A percentile compares a stretch with the other conserved stretches of the same genome.
Evolutionary conservation across 2,797 vertebrate species (phyloP).

Genomic region (Channallabes apus): DNA sequence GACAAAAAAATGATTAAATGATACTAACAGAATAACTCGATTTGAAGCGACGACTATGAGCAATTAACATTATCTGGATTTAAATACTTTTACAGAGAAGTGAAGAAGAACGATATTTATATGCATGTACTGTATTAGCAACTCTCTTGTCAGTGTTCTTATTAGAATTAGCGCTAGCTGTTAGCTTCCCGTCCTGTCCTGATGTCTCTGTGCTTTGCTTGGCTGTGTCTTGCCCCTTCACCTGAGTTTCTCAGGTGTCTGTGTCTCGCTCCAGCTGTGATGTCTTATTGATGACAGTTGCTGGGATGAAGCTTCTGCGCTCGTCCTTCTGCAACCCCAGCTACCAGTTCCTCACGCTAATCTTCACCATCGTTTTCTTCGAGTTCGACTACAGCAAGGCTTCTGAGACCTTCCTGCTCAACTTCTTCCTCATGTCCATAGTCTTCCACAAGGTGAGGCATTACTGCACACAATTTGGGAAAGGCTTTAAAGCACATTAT

Average conservation of each 20-base stretch:
- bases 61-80: not conserved
- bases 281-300: constrained; percentile 88
- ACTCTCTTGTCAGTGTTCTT: not conserved
- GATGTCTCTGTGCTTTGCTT: constrained; percentile 50
- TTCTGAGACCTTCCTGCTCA: constrained; percentile 93
- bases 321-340: constrained; percentile 92
- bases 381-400: constrained; percentile 86
- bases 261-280: constrained; percentile 81
- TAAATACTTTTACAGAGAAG: not conserved
- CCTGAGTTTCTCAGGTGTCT: constrained; percentile 61
- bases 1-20: not conserved
- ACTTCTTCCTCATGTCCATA: constrained; percentile 96
- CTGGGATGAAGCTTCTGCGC: constrained; percentile 95
- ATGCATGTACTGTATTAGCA: not conserved
- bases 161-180: constrained; percentile 4
- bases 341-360: constrained; percentile 88
- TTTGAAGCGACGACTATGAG: not conserved
- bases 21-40: not conserved
- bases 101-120: not conserved
- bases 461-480: not conserved
- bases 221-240: constrained; percentile 48
- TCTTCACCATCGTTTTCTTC: constrained; percentile 94
- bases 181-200: constrained; percentile 33
- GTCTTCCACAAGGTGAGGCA: constrained; percentile 86
- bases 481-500: not conserved